Percentiles rank a stretch among this genome's conserved stretches.
phyloP scores from a whole-genome alignment of 2,797 vertebrate genomes.

The Myripristis jacobus region DNA sequence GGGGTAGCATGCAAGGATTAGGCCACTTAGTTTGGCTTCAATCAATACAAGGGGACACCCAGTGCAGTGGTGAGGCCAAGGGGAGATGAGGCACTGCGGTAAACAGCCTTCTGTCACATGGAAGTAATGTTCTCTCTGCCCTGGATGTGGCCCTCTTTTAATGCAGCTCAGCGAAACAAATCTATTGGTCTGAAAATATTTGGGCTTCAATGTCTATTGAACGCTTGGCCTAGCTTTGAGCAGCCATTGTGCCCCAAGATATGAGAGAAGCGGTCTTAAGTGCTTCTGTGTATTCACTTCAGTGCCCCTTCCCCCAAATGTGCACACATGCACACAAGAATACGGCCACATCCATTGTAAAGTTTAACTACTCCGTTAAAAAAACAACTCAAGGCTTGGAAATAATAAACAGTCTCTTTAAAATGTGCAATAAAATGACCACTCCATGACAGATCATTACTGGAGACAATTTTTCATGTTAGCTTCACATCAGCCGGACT shows the following conservation, averaged over 20 bases:
- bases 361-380: slow-evolving; percentile 24
- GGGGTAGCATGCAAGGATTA: slow-evolving; percentile 67
- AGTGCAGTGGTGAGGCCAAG: slow-evolving; percentile 56
- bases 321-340: slow-evolving; percentile 38
- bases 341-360: slow-evolving; percentile 4
- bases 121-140: slow-evolving; percentile 77
- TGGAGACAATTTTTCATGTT: not conserved
- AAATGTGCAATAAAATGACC: slow-evolving; percentile 6
- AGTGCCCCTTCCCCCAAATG: slow-evolving; percentile 38
- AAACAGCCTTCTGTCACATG: slow-evolving; percentile 77
- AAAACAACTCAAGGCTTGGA: slow-evolving; percentile 11
- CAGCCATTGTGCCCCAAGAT: slow-evolving; percentile 71
- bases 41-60: slow-evolving; percentile 76
- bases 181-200: slow-evolving; percentile 73
- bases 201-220: slow-evolving; percentile 59
- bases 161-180: slow-evolving; percentile 69
- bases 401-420: no score
- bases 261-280: slow-evolving; percentile 65
- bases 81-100: slow-evolving; percentile 72
- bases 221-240: slow-evolving; percentile 75
- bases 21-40: slow-evolving; percentile 75
- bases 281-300: slow-evolving; percentile 63
- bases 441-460: not conserved
- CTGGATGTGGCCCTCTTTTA: slow-evolving; percentile 71
- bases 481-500: not conserved